Evolutionary conservation across 2,888 invertebrate genomes (phyloP), one percentile per base, ranked within the genome.

Genomic region (Erpobdella octoculata): DNA sequence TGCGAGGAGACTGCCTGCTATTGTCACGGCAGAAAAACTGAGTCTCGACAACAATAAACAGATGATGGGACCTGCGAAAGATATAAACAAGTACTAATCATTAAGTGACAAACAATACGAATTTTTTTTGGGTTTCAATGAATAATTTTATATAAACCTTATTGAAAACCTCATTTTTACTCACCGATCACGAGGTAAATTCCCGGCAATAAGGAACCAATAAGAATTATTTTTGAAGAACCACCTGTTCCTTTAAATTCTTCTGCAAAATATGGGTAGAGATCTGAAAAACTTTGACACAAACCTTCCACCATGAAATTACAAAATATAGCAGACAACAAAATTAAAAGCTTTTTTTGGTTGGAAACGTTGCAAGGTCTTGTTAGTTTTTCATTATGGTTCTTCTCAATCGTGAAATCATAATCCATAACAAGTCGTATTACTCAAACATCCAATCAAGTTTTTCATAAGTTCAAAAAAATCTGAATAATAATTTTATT

Each of bases 121-220:
- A n/a, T n/a, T n/a, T n/a, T n/a, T n/a, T n/a, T n/a, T n/a, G n/a
- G n/a, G n/a, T n/a, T n/a, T n/a, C n/a, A 4, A 53, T 1, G 8
- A 25, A n/a, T 28, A 6, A 8, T 53, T 4, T 53, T 8, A 53
- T 25, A 53, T 53, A 8, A 1, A 53, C 53, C 53, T 9, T 53
- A 53, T 2, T 53, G 21, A 53, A 48, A 48, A 48, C 18, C 25
- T 25, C 8, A n/a, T 8, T 6, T 6, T 5, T 21, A 0, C 8
- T 53, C 53, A 48, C 53, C 53, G 9, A 28, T 53, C 8, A 53
- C 53, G 21, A 53, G 53, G 53, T 53, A 53, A 53, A 53, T 53
- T 21, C 53, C 53, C 4, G 53, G 53, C 21, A 53, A 28, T 28
- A 53, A 28, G 8, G 53, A 53, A 25, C 53, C 53, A 53, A 53